Percentiles rank a stretch among this genome's conserved stretches.
These are phyloP conservation scores for Triops cancriformis DNA, from an alignment of 1,140 invertebrate species.

Conservation along the genomic window DNA sequence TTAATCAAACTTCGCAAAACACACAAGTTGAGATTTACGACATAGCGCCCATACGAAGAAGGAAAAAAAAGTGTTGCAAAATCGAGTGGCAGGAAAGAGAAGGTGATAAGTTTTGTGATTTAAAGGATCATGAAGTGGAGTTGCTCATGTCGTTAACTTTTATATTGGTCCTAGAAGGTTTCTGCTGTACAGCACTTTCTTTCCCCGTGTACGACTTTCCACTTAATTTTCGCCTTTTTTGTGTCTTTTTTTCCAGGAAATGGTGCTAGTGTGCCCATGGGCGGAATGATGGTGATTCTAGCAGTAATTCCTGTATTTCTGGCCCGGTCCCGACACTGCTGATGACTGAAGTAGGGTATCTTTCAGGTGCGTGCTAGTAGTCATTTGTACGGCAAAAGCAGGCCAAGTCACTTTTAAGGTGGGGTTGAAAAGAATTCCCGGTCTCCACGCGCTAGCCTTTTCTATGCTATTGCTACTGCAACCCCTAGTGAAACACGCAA, in stretches of 20 bases:
- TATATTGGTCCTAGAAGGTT: slow-evolving; percentile 5
- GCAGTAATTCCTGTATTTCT: slow-evolving; percentile 1
- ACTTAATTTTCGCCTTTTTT: background rate
- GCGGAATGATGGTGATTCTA: background rate
- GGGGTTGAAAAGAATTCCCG: background rate
- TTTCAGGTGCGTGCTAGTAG: slow-evolving; percentile 5
- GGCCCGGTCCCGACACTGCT: background rate
- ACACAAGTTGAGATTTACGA: background rate
- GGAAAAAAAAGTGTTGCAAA: background rate
- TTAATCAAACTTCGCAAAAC: background rate
- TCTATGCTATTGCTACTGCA: background rate
- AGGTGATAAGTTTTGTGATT: background rate
- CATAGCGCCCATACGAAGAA: background rate
- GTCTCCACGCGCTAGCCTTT: background rate
- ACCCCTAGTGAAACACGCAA: background rate
- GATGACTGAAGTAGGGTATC: background rate
- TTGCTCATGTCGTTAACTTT: background rate
- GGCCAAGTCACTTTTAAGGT: background rate
- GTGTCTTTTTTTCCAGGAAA: background rate
- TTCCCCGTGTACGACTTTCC: background rate
- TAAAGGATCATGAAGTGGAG: background rate
- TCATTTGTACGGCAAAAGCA: background rate
- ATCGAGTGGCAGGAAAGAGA: background rate
- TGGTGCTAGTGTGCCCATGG: background rate
- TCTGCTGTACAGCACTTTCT: background rate